These are phyloP conservation scores for Leptoclinus maculatus DNA, from an alignment of 2,797 vertebrate genomes.

Conservation along the genomic window DNA sequence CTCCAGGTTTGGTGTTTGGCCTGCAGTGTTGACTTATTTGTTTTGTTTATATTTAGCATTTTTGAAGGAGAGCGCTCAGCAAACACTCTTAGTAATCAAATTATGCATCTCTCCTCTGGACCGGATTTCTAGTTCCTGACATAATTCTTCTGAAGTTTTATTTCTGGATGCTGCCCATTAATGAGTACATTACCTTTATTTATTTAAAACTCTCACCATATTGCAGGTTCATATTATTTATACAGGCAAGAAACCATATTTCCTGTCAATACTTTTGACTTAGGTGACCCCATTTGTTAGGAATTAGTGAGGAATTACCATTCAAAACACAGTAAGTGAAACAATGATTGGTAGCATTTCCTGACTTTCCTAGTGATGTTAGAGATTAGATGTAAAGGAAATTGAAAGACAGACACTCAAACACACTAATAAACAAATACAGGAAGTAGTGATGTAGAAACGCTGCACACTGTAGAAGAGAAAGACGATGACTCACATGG, in stretches of 20 bases:
- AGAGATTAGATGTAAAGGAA: not conserved
- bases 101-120: conserved; percentile 46
- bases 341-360: not conserved
- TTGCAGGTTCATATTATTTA: conserved; percentile 8
- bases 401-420: not conserved
- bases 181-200: conserved; percentile 6
- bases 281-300: too few species aligned
- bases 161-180: conserved; percentile 39
- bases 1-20: conserved; percentile 55
- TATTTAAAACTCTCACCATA: not conserved
- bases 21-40: conserved; percentile 76
- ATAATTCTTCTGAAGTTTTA: conserved; percentile 62
- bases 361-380: not conserved
- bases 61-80: conserved; percentile 62
- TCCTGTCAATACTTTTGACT: not conserved
- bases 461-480: not conserved
- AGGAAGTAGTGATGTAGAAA: not conserved
- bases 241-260: not conserved
- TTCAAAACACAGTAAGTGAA: not conserved
- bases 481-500: conserved; percentile 82
- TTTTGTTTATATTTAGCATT: conserved; percentile 80
- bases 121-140: conserved; percentile 45
- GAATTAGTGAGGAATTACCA: not conserved
- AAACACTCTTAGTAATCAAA: conserved; percentile 57
- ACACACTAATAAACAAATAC: not conserved